Evolutionary conservation across 2,888 invertebrate species (phyloP).

Genomic region (Drosophila paucipuncta): DNA sequence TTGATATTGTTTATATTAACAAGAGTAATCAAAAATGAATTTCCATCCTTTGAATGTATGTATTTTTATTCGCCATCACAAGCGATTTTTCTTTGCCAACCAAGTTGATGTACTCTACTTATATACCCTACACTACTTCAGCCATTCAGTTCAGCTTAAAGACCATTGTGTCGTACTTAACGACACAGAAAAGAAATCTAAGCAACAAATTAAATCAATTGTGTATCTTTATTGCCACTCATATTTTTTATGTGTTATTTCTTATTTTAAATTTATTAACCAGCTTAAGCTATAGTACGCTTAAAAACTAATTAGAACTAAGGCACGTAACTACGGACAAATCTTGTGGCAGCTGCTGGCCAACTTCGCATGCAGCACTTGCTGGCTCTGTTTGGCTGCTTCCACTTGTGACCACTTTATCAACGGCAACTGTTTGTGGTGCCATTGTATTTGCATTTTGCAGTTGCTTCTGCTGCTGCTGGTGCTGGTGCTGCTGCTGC

Average conservation of each 20-base stretch:
- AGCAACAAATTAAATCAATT: conserved; percentile 9
- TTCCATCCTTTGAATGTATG: background rate
- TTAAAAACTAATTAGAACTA: conserved; percentile 58
- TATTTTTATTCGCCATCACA: no score
- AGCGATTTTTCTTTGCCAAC: background rate
- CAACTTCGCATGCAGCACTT: background rate
- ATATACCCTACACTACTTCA: background rate
- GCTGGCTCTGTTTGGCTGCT: background rate
- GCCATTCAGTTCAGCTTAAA: background rate
- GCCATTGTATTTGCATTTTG: conserved; percentile 11
- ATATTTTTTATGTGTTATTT: background rate
- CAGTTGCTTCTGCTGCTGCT: conserved; percentile 15
- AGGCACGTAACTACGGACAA: conserved; percentile 65
- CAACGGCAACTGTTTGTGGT: conserved; percentile 9
- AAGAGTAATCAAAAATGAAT: background rate
- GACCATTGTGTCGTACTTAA: background rate
- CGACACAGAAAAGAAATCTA: background rate
- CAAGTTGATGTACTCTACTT: background rate
- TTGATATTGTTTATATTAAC: background rate
- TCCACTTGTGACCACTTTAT: conserved; percentile 2
- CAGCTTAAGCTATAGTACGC: conserved; percentile 23
- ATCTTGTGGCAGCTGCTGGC: conserved; percentile 63
- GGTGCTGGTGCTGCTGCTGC: conserved; percentile 5
- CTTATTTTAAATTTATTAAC: background rate
- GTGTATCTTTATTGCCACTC: conserved; percentile 19